These are phyloP conservation scores for Hippoglossus hippoglossus DNA, from an alignment of 2,797 vertebrate genomes.

Conservation along the genomic window DNA sequence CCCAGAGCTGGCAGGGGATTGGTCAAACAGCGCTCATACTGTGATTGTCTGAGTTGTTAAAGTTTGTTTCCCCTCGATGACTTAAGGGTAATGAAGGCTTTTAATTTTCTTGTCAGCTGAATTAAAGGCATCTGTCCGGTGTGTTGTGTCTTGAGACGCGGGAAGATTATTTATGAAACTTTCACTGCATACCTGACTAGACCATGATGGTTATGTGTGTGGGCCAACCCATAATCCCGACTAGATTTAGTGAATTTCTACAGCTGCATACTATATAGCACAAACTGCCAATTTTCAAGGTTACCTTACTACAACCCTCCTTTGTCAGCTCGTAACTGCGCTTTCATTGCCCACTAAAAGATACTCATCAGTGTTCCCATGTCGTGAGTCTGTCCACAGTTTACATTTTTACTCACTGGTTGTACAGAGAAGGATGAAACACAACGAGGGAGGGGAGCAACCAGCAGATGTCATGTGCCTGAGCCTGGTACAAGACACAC, in stretches of 20 bases:
- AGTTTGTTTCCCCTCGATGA: slow-evolving; percentile 69
- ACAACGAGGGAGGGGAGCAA: no score
- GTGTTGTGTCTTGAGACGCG: slow-evolving; percentile 79
- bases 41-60: slow-evolving; percentile 74
- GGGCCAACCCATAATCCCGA: slow-evolving; percentile 68
- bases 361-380: not conserved
- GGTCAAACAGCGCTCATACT: slow-evolving; percentile 52
- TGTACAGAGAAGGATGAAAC: not conserved
- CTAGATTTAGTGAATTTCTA: slow-evolving; percentile 65
- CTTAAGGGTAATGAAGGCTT: slow-evolving; percentile 76
- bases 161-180: slow-evolving; percentile 78
- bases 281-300: slow-evolving; percentile 37
- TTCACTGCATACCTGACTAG: slow-evolving; percentile 66
- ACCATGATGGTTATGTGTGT: slow-evolving; percentile 68
- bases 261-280: slow-evolving; percentile 43
- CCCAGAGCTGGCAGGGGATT: slow-evolving; percentile 54
- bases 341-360: slow-evolving; percentile 3
- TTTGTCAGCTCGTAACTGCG: slow-evolving; percentile 13
- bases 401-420: not conserved
- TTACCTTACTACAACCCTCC: slow-evolving; percentile 19
- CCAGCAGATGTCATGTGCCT: no score
- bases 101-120: slow-evolving; percentile 77
- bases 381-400: not conserved
- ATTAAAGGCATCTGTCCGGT: slow-evolving; percentile 71
- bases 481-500: no score